These are phyloP conservation scores for Apodemus sylvaticus DNA, from an alignment of 2,113 vertebrate species.

Conservation along the genomic window DNA sequence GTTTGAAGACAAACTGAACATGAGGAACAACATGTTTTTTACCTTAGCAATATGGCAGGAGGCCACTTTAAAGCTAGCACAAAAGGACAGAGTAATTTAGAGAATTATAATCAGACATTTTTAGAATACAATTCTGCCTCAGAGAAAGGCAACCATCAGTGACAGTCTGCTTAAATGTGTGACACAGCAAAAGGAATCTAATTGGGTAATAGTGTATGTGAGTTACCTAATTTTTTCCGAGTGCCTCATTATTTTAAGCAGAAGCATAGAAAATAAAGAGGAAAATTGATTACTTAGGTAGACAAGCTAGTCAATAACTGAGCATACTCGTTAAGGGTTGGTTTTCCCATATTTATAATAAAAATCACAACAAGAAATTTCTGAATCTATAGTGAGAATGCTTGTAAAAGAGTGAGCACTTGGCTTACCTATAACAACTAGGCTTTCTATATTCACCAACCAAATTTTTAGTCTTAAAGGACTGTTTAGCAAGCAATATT, in stretches of 20 bases:
- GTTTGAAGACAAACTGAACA: not conserved
- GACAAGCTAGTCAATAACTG: not conserved
- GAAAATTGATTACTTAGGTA: not conserved
- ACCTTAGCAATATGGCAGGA: not conserved
- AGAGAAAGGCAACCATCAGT: conserved; percentile 1
- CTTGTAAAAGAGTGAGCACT: not conserved
- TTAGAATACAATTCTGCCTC: not conserved
- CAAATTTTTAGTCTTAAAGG: not conserved
- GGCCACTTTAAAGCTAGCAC: not conserved
- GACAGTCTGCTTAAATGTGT: not conserved
- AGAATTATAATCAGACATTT: not conserved
- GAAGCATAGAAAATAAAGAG: not conserved
- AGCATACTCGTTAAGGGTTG: not conserved
- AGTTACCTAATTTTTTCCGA: not conserved
- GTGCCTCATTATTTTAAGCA: conserved; percentile 23
- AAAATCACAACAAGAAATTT: not conserved
- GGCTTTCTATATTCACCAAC: not conserved
- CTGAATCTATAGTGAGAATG: not conserved
- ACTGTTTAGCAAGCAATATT: not conserved
- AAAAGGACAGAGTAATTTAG: not conserved
- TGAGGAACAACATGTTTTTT: not conserved
- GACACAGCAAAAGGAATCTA: not conserved
- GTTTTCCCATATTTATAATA: not conserved
- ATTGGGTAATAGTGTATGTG: not conserved
- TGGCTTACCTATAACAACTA: not conserved